Evolutionary conservation across 1,140 invertebrate species (phyloP), one percentile per base, ranked within the genome.

Genomic region (Atta texana): DNA sequence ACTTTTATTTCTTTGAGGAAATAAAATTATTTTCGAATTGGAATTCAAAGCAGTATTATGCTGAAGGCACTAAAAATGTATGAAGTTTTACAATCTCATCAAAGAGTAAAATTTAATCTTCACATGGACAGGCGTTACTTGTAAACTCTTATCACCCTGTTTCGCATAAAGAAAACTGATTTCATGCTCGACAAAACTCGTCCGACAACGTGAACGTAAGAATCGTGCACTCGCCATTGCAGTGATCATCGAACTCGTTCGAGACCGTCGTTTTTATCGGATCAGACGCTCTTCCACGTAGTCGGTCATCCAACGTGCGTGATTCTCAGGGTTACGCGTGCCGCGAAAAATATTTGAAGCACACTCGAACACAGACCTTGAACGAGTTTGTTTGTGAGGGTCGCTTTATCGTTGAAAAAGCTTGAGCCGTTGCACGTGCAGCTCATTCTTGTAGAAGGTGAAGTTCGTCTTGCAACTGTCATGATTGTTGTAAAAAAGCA

Each of bases 281-380:
- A n/a, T 63, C 31, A 28, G 59, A 44, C 24, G 74, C 63, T 66
- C 77, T 71, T 81, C 68, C 55, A 84, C 68, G 55, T 71, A 63
- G 69, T 61, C 85, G 76, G 64, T 75, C 86, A 69, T 63, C 72
- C 49, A 14, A 71, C 66, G 74, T 74, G 64, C 82, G 76, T 66
- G 87, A 51, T 78, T 68, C 76, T 90, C 85, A 86, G 86, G 87
- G 77, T 90, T 82, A 82, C 24, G 64, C 78, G 69, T 91, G 88
- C 92, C 77, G 89, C 71, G 89, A 93, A 93, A 94, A 93, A 91
- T 85, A 89, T 93, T 93, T 90, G 92, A 91, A 92, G 92, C 91
- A 91, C 92, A 88, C 92, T 92, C 88, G 89, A 92, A 91, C 91
- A 82, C 72, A 88, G 92, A 88, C 93, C 93, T 93, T 92, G 89